Evolutionary conservation across 1,140 invertebrate species (phyloP).

Genomic region (Potamilus streckersoni): DNA sequence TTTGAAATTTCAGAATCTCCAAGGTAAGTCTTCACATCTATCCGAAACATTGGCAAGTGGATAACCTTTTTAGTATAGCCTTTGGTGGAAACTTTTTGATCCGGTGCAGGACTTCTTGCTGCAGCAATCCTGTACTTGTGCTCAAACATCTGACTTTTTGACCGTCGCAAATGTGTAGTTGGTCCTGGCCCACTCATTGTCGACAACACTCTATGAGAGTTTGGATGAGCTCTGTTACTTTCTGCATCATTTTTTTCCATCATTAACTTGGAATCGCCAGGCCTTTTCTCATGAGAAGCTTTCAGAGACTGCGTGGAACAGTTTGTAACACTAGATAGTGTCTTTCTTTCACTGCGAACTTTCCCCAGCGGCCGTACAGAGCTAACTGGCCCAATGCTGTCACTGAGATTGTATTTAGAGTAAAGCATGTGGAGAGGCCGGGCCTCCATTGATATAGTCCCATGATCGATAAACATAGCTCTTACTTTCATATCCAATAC

Average conservation of each 20-base stretch:
- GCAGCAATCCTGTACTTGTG: slow-evolving; percentile 39
- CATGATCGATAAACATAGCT: slow-evolving; percentile 18
- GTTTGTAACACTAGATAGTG: background rate
- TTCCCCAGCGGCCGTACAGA: slow-evolving; percentile 15
- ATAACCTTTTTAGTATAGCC: slow-evolving; percentile 36
- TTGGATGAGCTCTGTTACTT: background rate
- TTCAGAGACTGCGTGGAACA: background rate
- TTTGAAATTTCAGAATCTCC: slow-evolving; percentile 27
- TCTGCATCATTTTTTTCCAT: background rate
- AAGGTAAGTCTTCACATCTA: slow-evolving; percentile 37
- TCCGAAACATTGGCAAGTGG: slow-evolving; percentile 39
- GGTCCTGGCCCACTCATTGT: background rate
- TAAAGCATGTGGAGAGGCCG: slow-evolving; percentile 14
- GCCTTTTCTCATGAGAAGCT: background rate
- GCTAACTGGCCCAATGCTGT: background rate
- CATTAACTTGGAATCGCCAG: background rate
- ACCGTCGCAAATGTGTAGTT: slow-evolving; percentile 11
- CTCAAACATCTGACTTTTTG: slow-evolving; percentile 37
- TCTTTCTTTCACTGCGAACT: slow-evolving; percentile 1
- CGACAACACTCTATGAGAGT: background rate
- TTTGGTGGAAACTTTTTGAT: slow-evolving; percentile 15
- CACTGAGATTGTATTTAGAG: slow-evolving; percentile 14
- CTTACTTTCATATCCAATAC: slow-evolving; percentile 11
- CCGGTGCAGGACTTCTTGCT: slow-evolving; percentile 19
- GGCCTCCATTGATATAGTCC: slow-evolving; percentile 25